Evolutionary conservation across 2,888 invertebrate genomes (phyloP).

Genomic region (Aspidiotus destructor): DNA sequence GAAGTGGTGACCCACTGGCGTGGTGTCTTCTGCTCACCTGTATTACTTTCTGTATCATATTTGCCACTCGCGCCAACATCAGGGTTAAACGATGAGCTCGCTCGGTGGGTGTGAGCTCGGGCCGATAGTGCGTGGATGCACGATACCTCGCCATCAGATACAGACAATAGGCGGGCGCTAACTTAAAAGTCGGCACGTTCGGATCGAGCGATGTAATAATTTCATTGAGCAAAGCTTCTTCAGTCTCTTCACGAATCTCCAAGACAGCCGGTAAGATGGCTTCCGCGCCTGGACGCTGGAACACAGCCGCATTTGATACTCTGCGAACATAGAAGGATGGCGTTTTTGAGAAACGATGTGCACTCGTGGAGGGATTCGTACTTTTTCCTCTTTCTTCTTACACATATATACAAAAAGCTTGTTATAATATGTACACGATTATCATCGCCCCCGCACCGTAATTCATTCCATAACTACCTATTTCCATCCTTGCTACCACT

Average conservation of each 20-base stretch:
- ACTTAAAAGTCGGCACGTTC: constrained; percentile 79
- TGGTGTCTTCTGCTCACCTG: constrained; percentile 48
- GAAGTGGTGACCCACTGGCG: not conserved
- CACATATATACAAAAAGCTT: constrained; percentile 1
- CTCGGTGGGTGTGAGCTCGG: constrained; percentile 83
- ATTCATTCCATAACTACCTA: constrained; percentile 32
- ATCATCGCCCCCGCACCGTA: not conserved
- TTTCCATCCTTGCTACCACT: constrained; percentile 47
- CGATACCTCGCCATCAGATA: constrained; percentile 91
- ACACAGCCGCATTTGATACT: constrained; percentile 40
- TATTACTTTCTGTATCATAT: constrained; percentile 71
- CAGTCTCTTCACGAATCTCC: constrained; percentile 89
- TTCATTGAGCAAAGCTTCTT: constrained; percentile 80
- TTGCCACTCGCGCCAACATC: constrained; percentile 81
- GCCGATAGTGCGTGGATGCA: constrained; percentile 87
- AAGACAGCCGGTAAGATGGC: constrained; percentile 87
- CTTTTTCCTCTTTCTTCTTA: not conserved
- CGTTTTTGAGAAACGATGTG: no score
- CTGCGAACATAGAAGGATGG: constrained; percentile 11
- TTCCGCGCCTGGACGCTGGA: constrained; percentile 64
- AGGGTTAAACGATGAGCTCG: constrained; percentile 82
- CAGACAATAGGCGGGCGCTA: constrained; percentile 93
- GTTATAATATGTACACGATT: constrained; percentile 11
- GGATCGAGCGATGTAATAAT: constrained; percentile 83
- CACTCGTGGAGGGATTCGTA: no score